Conservation (phyloP, 2,113 vertebrate species). For the Vidua macroura region DNA sequence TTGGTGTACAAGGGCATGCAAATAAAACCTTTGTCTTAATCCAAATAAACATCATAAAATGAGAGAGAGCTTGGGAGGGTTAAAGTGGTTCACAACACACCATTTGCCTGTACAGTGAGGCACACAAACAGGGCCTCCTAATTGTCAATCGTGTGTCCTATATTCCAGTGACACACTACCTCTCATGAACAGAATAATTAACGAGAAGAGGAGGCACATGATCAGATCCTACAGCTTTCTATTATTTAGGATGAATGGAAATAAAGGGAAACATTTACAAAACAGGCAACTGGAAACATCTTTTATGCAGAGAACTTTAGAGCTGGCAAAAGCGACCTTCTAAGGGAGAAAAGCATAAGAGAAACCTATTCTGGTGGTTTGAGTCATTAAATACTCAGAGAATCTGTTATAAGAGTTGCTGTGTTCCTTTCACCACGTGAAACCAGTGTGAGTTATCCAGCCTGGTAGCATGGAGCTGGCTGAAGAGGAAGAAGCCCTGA, state of each 20-base stretch:
- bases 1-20: not conserved
- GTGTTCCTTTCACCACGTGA: not conserved
- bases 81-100: not conserved
- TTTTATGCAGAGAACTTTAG: not conserved
- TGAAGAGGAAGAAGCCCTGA: not conserved
- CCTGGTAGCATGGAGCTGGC: not conserved
- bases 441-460: not conserved
- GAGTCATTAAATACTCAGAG: not conserved
- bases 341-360: not conserved
- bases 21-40: not conserved
- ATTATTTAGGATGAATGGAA: slow-evolving; percentile 58
- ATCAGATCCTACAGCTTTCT: slow-evolving; percentile 51
- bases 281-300: not conserved
- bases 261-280: slow-evolving; percentile 6
- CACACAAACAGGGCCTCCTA: not conserved
- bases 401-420: not conserved
- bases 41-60: not conserved
- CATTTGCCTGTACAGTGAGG: not conserved
- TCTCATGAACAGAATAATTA: slow-evolving; percentile 29
- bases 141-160: slow-evolving; percentile 21
- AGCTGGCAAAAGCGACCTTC: not conserved
- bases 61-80: not conserved
- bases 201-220: not conserved
- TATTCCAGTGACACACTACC: slow-evolving; percentile 50
- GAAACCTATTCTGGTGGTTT: not conserved